Base-by-base conservation (phyloP, 1,140 invertebrate species). In the Cydia fagiglandana region DNA sequence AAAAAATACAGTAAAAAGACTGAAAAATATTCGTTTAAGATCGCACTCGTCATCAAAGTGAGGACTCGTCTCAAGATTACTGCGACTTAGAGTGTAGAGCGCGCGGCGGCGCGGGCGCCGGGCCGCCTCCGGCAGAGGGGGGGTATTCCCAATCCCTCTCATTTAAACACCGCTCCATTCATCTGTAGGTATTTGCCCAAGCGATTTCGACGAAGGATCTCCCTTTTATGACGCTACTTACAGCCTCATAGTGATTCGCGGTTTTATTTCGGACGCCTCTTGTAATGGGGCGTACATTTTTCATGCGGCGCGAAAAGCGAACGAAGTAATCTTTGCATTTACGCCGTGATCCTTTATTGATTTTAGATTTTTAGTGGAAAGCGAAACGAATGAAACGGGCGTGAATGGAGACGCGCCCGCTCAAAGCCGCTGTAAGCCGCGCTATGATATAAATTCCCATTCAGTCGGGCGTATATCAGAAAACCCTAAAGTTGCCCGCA, bases 281-380 rank as follows among this genome's bases (percentile, higher is more conserved):
- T 86, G 87, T 90, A 89, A 88, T 86, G 86, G 86, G 83, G 82
- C 86, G 86, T 86, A 92, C 89, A 92, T 92, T 91, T 92, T 92
- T 91, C 90, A 91, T 83, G 86, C 83, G 84, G 81, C 86, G 84
- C 85, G 83, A 85, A 84, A 83, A 88, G 81, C 87, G 88, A 87
- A 83, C 87, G 87, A 84, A 84, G 84, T 92, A 92, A 92, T 92
- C 91, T 92, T 92, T 91, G 91, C 90, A 92, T 92, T 92, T 92
- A 91, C 88, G 83, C 85, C 83, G 83, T 91, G 91, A 92, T 91
- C 91, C 91, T 91, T 91, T 92, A 92, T 91, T 92, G 91, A 92
- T 92, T 92, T 92, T 91, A 92, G 91, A 92, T 92, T 92, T 92
- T 91, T 92, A 91, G 89, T 89, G 86, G 87, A 87, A 89, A 91